phyloP scores from a whole-genome alignment of 92 coral and sea anemone species.

The Heteractis magnifica region DNA sequence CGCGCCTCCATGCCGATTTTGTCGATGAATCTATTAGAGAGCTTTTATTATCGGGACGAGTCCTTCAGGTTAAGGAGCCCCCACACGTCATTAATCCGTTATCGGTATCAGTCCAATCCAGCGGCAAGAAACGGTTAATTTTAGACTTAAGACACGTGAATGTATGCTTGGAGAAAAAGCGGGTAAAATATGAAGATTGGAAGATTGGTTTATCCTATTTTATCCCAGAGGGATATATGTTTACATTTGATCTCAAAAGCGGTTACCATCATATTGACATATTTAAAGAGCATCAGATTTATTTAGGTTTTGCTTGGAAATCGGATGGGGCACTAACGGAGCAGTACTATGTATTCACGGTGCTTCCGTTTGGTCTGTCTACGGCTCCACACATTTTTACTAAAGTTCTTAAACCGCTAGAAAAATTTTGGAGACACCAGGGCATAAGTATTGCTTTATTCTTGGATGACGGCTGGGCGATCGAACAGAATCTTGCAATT shows the following conservation, averaged over 20 bases:
- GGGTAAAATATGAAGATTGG: not conserved
- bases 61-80: too few relatives aligned
- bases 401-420: constrained; percentile 46
- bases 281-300: not conserved
- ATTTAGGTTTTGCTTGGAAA: not conserved
- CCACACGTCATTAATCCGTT: too few relatives aligned
- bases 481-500: not conserved
- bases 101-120: too few relatives aligned
- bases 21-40: too few relatives aligned
- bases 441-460: constrained; percentile 39
- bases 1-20: too few relatives aligned
- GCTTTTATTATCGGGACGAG: too few relatives aligned
- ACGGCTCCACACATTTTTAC: constrained; percentile 43
- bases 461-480: constrained; percentile 40
- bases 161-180: too few relatives aligned
- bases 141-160: not conserved
- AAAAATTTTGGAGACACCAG: constrained; percentile 39
- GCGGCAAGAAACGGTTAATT: constrained; percentile 2
- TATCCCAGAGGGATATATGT: not conserved
- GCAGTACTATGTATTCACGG: not conserved
- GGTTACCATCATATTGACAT: constrained; percentile 8
- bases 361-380: not conserved
- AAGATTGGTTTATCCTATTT: not conserved
- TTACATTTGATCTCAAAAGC: not conserved
- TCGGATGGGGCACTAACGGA: not conserved